Conservation (phyloP, 1,140 invertebrate genomes). For the Drosophila orosa region DNA sequence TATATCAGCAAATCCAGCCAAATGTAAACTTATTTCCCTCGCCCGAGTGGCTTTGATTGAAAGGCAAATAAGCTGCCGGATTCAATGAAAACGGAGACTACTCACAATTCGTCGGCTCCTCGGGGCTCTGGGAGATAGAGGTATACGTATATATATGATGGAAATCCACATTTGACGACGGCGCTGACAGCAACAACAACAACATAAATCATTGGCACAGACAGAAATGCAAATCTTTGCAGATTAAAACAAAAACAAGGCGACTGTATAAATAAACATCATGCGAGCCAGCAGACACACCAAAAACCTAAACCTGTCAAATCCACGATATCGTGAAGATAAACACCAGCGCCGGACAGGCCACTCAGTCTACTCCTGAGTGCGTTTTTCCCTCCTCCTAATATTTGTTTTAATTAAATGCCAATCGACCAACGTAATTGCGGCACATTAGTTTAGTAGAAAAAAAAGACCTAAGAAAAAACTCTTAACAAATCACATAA, state of each 20-base stretch:
- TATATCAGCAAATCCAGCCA: constrained; percentile 41
- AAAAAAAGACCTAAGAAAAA: constrained; percentile 13
- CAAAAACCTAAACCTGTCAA: constrained; percentile 77
- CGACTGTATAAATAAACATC: constrained; percentile 54
- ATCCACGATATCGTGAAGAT: constrained; percentile 67
- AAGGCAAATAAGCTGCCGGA: constrained; percentile 75
- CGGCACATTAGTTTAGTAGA: constrained; percentile 59
- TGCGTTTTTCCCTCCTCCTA: constrained; percentile 30
- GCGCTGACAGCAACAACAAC: constrained; percentile 47
- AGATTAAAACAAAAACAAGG: constrained; percentile 72
- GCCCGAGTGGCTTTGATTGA: constrained; percentile 59
- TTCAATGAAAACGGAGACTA: constrained; percentile 51
- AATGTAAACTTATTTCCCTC: constrained; percentile 55
- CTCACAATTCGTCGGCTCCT: constrained; percentile 11
- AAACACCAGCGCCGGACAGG: constrained; percentile 34
- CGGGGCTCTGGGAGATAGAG: background rate
- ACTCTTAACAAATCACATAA: constrained; percentile 32
- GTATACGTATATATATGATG: constrained; percentile 18
- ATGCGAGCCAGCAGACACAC: constrained; percentile 48
- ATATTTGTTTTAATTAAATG: constrained; percentile 78
- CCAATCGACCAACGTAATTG: constrained; percentile 73
- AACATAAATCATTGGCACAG: constrained; percentile 73
- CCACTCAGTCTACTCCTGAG: constrained; percentile 29
- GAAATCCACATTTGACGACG: constrained; percentile 62
- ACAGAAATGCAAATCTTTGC: constrained; percentile 75